phyloP scores from a whole-genome alignment of 2,113 vertebrate species.

The Saimiri boliviensis region DNA sequence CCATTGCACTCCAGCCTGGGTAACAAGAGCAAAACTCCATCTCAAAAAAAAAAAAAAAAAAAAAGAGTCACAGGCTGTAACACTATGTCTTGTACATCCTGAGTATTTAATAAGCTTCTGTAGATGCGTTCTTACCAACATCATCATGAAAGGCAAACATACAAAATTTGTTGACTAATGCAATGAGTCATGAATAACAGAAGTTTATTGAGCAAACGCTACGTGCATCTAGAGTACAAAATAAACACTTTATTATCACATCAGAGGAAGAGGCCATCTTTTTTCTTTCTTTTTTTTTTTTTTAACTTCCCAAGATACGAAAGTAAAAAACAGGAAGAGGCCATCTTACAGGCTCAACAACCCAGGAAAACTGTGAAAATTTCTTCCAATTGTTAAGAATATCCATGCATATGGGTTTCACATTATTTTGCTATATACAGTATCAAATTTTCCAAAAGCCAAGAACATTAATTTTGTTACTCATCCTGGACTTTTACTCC shows the following conservation, averaged over 20 bases:
- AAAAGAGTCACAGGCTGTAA: neutral
- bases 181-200: neutral
- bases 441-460: slow-evolving; percentile 23
- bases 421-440: slow-evolving; percentile 1
- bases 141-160: neutral
- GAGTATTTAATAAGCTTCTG: neutral
- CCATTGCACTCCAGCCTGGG: too few relatives aligned
- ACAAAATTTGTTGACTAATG: neutral
- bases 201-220: neutral
- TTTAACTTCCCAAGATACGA: too few relatives aligned
- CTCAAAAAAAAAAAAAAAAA: too few relatives aligned
- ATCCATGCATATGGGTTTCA: neutral
- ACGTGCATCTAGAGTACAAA: neutral
- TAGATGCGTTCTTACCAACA: neutral
- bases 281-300: neutral
- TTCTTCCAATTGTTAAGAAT: neutral
- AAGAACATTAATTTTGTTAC: neutral
- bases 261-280: neutral
- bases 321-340: neutral
- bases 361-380: neutral
- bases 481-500: neutral
- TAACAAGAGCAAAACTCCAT: too few relatives aligned
- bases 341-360: neutral
- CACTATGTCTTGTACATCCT: neutral
- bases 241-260: neutral